Evolutionary conservation across 2,888 invertebrate species (phyloP).

Genomic region (Philereme vetulata): DNA sequence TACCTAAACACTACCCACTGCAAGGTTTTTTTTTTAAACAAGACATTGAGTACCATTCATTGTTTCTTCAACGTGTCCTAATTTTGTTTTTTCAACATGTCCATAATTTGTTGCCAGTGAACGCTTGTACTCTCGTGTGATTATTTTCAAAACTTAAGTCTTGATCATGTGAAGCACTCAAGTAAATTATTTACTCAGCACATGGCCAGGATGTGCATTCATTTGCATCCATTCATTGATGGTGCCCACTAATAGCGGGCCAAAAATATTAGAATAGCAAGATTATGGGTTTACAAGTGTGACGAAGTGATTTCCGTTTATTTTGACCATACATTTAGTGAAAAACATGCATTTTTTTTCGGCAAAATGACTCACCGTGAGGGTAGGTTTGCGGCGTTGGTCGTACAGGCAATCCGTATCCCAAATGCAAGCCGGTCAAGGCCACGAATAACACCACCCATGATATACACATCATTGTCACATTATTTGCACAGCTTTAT

Average conservation of each 20-base stretch:
- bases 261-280: background rate
- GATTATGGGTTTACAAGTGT: background rate
- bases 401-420: conserved; percentile 74
- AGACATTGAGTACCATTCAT: no score
- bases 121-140: no score
- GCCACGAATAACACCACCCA: conserved; percentile 80
- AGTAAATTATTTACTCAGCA: conserved; percentile 10
- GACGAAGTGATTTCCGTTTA: conserved; percentile 3
- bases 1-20: no score
- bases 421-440: conserved; percentile 71
- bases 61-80: no score
- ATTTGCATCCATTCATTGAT: conserved; percentile 15
- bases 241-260: background rate
- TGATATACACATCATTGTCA: conserved; percentile 75
- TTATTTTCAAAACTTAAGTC: background rate
- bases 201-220: conserved; percentile 16
- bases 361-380: conserved; percentile 71
- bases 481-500: conserved; percentile 78
- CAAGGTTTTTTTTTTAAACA: no score
- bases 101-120: no score
- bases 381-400: conserved; percentile 77
- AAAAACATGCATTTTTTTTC: conserved; percentile 55
- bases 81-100: no score
- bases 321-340: conserved; percentile 10
- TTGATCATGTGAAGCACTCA: background rate